Evolutionary conservation across 2,113 vertebrate species (phyloP).

Genomic region (Sclerurus mexicanus): DNA sequence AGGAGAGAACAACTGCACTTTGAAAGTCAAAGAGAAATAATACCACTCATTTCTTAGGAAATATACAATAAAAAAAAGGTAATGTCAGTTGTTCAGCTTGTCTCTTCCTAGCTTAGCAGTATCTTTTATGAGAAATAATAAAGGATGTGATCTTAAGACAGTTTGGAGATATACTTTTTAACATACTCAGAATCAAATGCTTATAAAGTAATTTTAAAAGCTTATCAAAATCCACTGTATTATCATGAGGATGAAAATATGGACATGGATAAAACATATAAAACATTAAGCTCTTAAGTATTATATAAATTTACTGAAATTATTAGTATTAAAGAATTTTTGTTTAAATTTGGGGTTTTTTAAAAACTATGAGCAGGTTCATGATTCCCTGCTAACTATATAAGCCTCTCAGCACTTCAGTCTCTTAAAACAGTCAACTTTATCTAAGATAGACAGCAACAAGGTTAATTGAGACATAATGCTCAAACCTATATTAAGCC

Average conservation of each 20-base stretch:
- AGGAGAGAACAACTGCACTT: neutral
- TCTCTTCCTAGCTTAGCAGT: neutral
- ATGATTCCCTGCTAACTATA: neutral
- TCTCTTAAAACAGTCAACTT: neutral
- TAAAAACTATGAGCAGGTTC: neutral
- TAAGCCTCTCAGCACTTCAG: neutral
- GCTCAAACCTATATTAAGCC: neutral
- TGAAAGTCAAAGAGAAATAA: neutral
- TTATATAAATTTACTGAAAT: neutral
- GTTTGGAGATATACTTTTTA: neutral
- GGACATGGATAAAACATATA: neutral
- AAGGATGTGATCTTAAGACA: neutral
- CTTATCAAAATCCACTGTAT: neutral
- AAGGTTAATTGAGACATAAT: neutral
- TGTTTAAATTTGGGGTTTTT: fast-evolving
- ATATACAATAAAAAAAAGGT: neutral
- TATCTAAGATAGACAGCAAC: neutral
- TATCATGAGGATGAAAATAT: neutral
- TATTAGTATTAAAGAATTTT: neutral
- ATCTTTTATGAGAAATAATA: neutral
- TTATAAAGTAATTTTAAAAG: neutral
- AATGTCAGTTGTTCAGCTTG: neutral
- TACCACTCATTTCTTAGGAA: neutral
- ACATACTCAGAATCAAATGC: neutral
- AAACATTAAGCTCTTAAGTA: neutral